Conservation (phyloP, 2,888 invertebrate species). For the Acrobasis suavella region DNA sequence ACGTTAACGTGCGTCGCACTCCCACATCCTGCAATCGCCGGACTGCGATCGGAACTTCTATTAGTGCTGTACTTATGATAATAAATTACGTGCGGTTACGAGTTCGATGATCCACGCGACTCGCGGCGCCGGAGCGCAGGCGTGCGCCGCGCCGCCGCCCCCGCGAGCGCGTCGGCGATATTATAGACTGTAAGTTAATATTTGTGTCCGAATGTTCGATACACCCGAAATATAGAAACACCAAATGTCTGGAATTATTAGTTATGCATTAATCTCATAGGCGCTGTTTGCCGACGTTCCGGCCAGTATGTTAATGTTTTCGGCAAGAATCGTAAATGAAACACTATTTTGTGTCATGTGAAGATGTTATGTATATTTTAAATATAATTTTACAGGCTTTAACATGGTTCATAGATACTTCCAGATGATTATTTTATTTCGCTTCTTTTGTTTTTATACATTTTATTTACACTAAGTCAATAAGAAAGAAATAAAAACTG, state of each 20-base stretch:
- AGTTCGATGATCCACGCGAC: constrained; percentile 61
- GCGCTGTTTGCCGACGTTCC: constrained; percentile 70
- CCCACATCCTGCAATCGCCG: constrained; percentile 67
- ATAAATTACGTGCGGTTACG: constrained; percentile 72
- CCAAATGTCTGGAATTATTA: constrained; percentile 60
- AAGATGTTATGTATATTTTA: constrained; percentile 62
- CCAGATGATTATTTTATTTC: constrained; percentile 57
- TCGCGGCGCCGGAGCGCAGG: constrained; percentile 48
- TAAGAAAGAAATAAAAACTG: constrained; percentile 25
- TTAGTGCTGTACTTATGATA: constrained; percentile 81
- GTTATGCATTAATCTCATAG: constrained; percentile 59
- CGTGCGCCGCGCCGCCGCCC: constrained; percentile 43
- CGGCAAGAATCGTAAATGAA: constrained; percentile 54
- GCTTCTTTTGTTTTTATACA: constrained; percentile 57
- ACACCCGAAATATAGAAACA: constrained; percentile 73
- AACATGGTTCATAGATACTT: constrained; percentile 57
- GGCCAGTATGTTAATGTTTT: constrained; percentile 68
- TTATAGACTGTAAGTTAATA: constrained; percentile 73
- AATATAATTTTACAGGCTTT: constrained; percentile 60
- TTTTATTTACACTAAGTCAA: background rate
- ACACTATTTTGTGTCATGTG: constrained; percentile 51
- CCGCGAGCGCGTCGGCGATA: constrained; percentile 55
- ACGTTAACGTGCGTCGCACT: constrained; percentile 76
- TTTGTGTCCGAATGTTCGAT: constrained; percentile 73
- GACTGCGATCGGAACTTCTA: constrained; percentile 72